phyloP scores from a whole-genome alignment of 2,797 vertebrate genomes.

The Babyrousa celebensis region DNA sequence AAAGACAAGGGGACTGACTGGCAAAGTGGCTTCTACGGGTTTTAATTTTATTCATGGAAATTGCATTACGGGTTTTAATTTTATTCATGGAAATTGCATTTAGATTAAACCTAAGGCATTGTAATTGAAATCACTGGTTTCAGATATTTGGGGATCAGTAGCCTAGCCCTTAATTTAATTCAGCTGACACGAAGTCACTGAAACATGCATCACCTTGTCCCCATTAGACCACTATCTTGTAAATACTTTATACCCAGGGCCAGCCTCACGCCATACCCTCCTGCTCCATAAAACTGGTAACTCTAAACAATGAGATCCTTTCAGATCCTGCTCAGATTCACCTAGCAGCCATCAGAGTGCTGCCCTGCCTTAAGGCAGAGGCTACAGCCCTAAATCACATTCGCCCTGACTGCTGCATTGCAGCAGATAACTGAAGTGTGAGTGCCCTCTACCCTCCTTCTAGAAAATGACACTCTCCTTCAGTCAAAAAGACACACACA shows the following conservation, averaged over 20 bases:
- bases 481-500: slow-evolving; percentile 54
- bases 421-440: slow-evolving; percentile 84
- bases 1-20: background rate
- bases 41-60: slow-evolving; percentile 31
- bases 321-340: slow-evolving; percentile 33
- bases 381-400: slow-evolving; percentile 44
- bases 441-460: slow-evolving; percentile 89
- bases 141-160: slow-evolving; percentile 9
- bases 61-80: background rate
- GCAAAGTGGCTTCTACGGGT: background rate
- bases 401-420: slow-evolving; percentile 26
- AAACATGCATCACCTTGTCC: background rate
- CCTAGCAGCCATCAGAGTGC: slow-evolving; percentile 28
- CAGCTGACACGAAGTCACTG: background rate
- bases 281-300: background rate
- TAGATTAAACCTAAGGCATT: slow-evolving; percentile 47
- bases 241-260: background rate
- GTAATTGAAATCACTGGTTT: background rate
- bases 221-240: background rate
- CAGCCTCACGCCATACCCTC: background rate
- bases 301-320: slow-evolving; percentile 26
- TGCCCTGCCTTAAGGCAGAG: slow-evolving; percentile 59
- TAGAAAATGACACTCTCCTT: slow-evolving; percentile 84
- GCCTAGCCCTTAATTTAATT: background rate
- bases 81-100: background rate